Evolutionary conservation across 2,113 vertebrate species (phyloP), one percentile per base, ranked within the genome.

Genomic region (Prinia subflava): DNA sequence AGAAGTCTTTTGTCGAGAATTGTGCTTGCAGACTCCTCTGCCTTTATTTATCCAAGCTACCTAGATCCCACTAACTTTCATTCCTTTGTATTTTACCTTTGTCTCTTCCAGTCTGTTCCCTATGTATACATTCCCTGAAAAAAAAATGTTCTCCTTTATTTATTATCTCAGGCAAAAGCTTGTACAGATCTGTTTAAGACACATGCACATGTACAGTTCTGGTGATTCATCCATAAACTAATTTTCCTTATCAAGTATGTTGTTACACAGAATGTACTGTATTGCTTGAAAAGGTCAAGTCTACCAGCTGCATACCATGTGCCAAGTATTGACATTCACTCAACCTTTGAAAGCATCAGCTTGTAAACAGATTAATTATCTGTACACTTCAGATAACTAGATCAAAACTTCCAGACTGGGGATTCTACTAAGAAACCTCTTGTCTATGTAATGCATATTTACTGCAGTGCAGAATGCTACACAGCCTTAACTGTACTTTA

Each of bases 251-350:
- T 53, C 57, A 73, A 62, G 60, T 53, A 11, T 85, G 70, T 70
- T 56, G 31, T 80, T 83, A 83, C 49, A 65, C 78, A 69, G 62
- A 85, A 79, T 17, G 37, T 65, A 50, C 67, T 85, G 19, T 69
- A 47, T 85, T 95, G 55, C 77, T 87, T 76, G 65, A 73, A 95
- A 91, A 92, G 87, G 69, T 89, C 37, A 84, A 44, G 42, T 57
- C 70, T 91, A 23, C 70, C 62, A 94, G 84, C 70, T 92, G 65
- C n/a, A n/a, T 50, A 24, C 15, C 4, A 50, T 81, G 60, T 81
- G 76, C 31, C 69, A 87, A 50, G 80, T 52, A 71, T 10, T 84
- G 62, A 89, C 91, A 87, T 94, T 71, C 18, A 46, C 46, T n/a
- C 47, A 79, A 8, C 24, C 53, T 87, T 82, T 95, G 84, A 76